A percentile compares a stretch with the other conserved stretches of the same genome.
Conservation (phyloP, 2,888 invertebrate species). For the Epiblema foenella region DNA sequence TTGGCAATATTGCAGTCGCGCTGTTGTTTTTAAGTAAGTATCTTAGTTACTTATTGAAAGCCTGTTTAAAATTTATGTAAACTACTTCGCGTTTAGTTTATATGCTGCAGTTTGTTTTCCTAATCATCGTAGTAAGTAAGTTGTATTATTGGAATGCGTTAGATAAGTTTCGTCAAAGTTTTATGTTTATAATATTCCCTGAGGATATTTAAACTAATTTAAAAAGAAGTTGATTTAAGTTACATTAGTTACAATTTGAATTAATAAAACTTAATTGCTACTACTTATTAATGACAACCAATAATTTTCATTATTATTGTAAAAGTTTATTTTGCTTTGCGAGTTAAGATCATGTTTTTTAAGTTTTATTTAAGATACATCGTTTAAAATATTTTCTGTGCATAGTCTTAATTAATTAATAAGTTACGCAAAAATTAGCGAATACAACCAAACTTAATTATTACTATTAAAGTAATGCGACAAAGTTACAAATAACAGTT, state of each 20-base stretch:
- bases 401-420: neutral
- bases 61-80: neutral
- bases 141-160: neutral
- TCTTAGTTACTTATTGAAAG: neutral
- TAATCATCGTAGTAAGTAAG: neutral
- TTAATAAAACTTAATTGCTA: too few species aligned
- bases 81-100: neutral
- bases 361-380: too few species aligned
- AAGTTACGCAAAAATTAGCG: neutral
- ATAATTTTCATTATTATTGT: too few species aligned
- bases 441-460: slow-evolving; percentile 11
- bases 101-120: neutral
- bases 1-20: neutral
- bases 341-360: too few species aligned
- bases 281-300: too few species aligned
- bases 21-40: too few species aligned
- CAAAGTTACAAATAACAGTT: slow-evolving; percentile 34
- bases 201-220: too few species aligned
- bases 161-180: neutral
- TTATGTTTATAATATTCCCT: neutral
- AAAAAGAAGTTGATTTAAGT: too few species aligned
- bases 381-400: neutral
- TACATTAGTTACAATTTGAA: too few species aligned
- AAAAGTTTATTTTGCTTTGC: too few species aligned
- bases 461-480: slow-evolving; percentile 9